Base-by-base conservation (phyloP, 2,797 vertebrate species). In the Chromis chromis region DNA sequence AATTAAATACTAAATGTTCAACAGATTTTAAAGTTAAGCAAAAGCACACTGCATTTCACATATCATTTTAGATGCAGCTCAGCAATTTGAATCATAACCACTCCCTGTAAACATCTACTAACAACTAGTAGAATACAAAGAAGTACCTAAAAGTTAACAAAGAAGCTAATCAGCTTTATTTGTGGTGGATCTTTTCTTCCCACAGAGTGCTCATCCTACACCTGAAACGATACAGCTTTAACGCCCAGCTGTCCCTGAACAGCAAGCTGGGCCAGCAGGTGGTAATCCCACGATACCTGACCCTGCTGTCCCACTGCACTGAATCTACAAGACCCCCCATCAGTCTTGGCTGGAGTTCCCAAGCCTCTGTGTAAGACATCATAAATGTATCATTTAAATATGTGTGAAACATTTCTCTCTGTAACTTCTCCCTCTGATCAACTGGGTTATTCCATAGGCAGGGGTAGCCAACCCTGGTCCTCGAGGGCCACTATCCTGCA, bases 211-310 rank as follows among this genome's bases (percentile, higher is more conserved):
- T 99, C 76, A 99, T 99, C 88, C 96, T 99, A 75, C 98, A 99
- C 88, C 94, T 99, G 85, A 99, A 99, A 90, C 94, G 98, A 33
- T 99, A 99, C 83, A 99, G 97, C 92, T 99, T 97, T 90, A 99
- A 98, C 46, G 95, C 98, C 70, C 94, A 97, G 79, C 94, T 99
- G 70, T 98, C 98, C 48, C 94, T 99, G 67, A 99, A 98, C 90
- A 98, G 96, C 83, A 99, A 99, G 91, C 94, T 99, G 8, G 98
- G 98, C 39, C 98, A 99, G 86, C 98, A 98, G 91, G 97, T 99
- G 57, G 90, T 98, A 83, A 99, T 99, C 84, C 98, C 98, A 0
- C 95, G 96, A 82, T 99, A 96, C 84, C 91, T 99, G 86, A 98
- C 97, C 1, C 89, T 99, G 66, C 93, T 96, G 36, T 96, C 96